Evolutionary conservation across 2,888 invertebrate species (phyloP), one percentile per base, ranked within the genome.

Genomic region (Helicoverpa assulta): DNA sequence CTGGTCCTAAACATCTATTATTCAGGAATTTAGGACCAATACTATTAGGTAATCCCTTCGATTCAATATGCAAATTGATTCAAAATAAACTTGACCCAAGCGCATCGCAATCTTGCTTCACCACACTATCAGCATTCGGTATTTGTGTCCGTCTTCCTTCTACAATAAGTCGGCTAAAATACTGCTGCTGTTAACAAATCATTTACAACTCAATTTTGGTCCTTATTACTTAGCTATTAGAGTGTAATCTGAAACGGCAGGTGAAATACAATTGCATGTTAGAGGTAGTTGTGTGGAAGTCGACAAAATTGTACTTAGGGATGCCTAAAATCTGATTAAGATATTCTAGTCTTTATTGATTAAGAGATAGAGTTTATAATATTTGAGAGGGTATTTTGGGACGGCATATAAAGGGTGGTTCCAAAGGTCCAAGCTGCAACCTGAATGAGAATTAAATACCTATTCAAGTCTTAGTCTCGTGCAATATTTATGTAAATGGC

Each of bases 371-470:
- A 66, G 53, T 2, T 2, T 61, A 52, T 19, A 0, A 14, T 37
- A 14, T 57, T 57, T n/a, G 0, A 16, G 3, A 61, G 50, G 7
- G 18, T 0, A n/a, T 66, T 71, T 40, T 52, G 19, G 7, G 58
- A 58, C 43, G 6, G 26, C 7, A 73, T 76, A 59, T 66, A 40
- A 18, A 33, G 57, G 53, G 59, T 68, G 62, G 73, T 70, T 50
- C 54, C 55, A 52, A 64, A 75, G 76, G 83, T 84, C 78, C 85
- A 79, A 78, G 82, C 81, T 83, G 88, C 88, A 89, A 82, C 84
- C 86, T 88, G 87, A 90, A 91, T 88, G 87, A 88, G 88, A 89
- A 88, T 90, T 91, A 90, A 91, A 91, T 90, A 88, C 87, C 89
- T 84, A 91, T 91, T 91, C 90, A 88, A 85, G 89, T 80, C 84